phyloP scores from a whole-genome alignment of 2,797 vertebrate species.

The Triplophysa bombifrons region DNA sequence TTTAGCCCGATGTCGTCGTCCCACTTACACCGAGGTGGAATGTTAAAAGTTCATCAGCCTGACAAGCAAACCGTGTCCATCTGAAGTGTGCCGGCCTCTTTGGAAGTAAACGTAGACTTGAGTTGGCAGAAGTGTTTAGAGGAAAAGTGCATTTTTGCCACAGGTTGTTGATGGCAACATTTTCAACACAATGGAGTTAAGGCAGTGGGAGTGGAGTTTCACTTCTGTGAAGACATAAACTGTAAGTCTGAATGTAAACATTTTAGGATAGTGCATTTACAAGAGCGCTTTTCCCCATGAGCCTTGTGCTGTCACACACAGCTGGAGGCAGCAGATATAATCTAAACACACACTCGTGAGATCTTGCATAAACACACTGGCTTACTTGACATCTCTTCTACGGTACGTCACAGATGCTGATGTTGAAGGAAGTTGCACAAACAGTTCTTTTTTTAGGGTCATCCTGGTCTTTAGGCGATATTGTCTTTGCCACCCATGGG shows the following conservation, averaged over 20 bases:
- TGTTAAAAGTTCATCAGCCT: conserved; percentile 8
- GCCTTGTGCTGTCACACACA: conserved; percentile 57
- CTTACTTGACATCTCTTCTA: conserved; percentile 33
- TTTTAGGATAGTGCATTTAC: conserved; percentile 59
- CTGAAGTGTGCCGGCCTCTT: not conserved
- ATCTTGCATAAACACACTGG: conserved; percentile 61
- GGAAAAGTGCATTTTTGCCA: conserved; percentile 26
- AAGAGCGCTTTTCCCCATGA: conserved; percentile 55
- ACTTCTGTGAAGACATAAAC: conserved; percentile 16
- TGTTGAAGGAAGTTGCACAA: not conserved
- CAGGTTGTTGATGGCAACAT: conserved; percentile 51
- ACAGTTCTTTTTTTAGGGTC: conserved; percentile 23
- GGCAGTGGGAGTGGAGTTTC: conserved; percentile 45
- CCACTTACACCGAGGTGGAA: conserved; percentile 4
- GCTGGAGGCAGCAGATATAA: conserved; percentile 63
- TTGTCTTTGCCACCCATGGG: not conserved
- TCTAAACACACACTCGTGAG: conserved; percentile 68
- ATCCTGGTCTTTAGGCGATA: not conserved
- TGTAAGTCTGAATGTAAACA: conserved; percentile 27
- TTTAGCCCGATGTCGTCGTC: not conserved
- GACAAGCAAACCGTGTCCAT: conserved; percentile 6
- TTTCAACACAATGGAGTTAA: conserved; percentile 60
- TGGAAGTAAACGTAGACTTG: conserved; percentile 4
- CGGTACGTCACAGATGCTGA: not conserved
- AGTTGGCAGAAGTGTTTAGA: conserved; percentile 11